Evolutionary conservation across 2,888 invertebrate genomes (phyloP).

Genomic region (Gnatocerus cornutus): DNA sequence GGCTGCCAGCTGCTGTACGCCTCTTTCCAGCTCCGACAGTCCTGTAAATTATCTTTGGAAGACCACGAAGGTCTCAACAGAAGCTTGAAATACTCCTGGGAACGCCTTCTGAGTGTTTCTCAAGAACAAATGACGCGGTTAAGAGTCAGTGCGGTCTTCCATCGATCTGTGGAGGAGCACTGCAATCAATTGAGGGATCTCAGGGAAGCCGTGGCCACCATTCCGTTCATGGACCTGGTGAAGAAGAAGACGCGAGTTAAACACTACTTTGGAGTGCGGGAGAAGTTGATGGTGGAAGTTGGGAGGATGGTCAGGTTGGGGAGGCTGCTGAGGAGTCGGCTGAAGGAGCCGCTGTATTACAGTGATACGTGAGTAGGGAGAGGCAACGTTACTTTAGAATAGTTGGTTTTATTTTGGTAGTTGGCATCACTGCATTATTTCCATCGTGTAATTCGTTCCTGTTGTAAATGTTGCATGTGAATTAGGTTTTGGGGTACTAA

Average conservation of each 20-base stretch:
- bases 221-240: slow-evolving; percentile 70
- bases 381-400: no score
- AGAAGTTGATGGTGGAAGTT: slow-evolving; percentile 80
- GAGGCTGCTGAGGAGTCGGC: slow-evolving; percentile 77
- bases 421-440: no score
- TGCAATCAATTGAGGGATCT: slow-evolving; percentile 77
- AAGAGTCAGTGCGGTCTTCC: slow-evolving; percentile 84
- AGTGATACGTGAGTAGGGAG: slow-evolving; percentile 45
- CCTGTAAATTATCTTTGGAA: slow-evolving; percentile 78
- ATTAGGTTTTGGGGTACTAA: no score
- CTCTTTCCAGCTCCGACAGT: slow-evolving; percentile 81
- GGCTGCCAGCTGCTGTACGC: slow-evolving; percentile 86
- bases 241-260: slow-evolving; percentile 71
- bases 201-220: slow-evolving; percentile 74
- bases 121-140: slow-evolving; percentile 85
- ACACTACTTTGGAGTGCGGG: slow-evolving; percentile 76
- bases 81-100: slow-evolving; percentile 80
- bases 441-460: no score
- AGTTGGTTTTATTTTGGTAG: no score
- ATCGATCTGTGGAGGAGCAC: slow-evolving; percentile 80
- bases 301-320: slow-evolving; percentile 82
- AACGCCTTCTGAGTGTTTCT: slow-evolving; percentile 78
- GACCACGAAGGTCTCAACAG: slow-evolving; percentile 75
- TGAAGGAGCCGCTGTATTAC: slow-evolving; percentile 76
- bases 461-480: no score